Percentiles rank a stretch among this genome's conserved stretches.
These are phyloP conservation scores for Dryoscopus gambensis DNA, from an alignment of 2,113 vertebrate genomes.

Conservation along the genomic window DNA sequence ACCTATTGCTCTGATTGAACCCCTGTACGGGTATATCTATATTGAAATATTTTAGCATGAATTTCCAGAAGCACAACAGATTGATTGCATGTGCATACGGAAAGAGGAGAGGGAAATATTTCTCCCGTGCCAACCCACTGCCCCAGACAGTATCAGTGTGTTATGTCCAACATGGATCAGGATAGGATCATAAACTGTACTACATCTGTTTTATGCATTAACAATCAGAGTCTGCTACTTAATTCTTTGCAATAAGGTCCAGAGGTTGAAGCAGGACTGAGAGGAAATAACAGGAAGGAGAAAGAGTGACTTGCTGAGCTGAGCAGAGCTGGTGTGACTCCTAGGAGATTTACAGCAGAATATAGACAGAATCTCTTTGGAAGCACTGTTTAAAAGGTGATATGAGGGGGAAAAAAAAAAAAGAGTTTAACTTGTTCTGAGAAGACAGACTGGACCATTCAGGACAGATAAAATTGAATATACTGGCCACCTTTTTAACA, in stretches of 20 bases:
- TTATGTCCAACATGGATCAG: neutral
- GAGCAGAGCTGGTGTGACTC: neutral
- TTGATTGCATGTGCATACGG: neutral
- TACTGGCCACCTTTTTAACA: neutral
- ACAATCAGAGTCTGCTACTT: neutral
- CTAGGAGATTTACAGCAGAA: neutral
- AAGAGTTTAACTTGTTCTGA: neutral
- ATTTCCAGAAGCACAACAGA: neutral
- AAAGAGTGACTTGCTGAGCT: neutral
- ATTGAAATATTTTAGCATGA: neutral
- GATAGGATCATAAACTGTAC: neutral
- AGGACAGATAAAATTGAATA: neutral
- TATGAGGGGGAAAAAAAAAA: neutral
- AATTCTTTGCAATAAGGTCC: neutral
- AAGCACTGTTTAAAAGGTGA: neutral
- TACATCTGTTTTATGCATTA: neutral
- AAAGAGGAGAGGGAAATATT: neutral
- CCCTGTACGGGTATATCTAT: accelerated
- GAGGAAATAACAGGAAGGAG: neutral
- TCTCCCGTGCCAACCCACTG: accelerated
- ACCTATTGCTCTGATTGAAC: neutral
- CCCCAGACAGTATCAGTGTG: neutral
- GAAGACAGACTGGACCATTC: neutral
- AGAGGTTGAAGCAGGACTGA: neutral
- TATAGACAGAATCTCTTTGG: neutral